Percentiles rank a stretch among this genome's conserved stretches.
Evolutionary conservation across 30 jellyfish, hydroid and myxozoan species (phyloP).

Genomic region (Euphysa ruthae): DNA sequence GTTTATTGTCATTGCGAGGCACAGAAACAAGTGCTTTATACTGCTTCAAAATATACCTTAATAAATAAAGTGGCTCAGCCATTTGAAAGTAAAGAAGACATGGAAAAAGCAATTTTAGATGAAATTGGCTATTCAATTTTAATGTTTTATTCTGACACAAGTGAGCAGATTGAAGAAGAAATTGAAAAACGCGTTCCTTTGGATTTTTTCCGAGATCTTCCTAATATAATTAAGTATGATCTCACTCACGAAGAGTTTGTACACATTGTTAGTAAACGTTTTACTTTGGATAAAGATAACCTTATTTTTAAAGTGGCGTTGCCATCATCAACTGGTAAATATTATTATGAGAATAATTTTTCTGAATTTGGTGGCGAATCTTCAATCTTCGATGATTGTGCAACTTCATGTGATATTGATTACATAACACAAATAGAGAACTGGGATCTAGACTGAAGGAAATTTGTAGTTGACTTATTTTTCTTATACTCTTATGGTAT

Average conservation of each 20-base stretch:
- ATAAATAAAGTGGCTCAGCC: constrained; percentile 9
- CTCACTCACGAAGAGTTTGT: not conserved
- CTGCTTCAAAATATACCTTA: not conserved
- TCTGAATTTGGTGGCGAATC: no score
- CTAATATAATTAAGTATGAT: not conserved
- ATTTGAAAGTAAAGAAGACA: not conserved
- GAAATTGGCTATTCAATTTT: constrained; percentile 7
- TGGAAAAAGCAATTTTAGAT: not conserved
- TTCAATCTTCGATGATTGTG: no score
- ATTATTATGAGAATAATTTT: no score
- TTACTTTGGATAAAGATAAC: not conserved
- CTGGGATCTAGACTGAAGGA: no score
- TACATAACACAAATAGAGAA: no score
- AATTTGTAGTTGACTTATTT: no score
- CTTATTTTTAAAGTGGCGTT: not conserved
- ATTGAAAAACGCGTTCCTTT: not conserved
- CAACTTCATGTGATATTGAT: no score
- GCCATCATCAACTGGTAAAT: no score
- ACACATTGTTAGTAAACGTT: not conserved
- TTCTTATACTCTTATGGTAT: no score
- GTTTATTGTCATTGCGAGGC: not conserved
- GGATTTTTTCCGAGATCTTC: not conserved
- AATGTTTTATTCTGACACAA: not conserved
- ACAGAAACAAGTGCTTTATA: not conserved
- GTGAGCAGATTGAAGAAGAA: not conserved